These are phyloP conservation scores for Gambusia holbrooki DNA, from an alignment of 2,113 vertebrate genomes.

Conservation along the genomic window DNA sequence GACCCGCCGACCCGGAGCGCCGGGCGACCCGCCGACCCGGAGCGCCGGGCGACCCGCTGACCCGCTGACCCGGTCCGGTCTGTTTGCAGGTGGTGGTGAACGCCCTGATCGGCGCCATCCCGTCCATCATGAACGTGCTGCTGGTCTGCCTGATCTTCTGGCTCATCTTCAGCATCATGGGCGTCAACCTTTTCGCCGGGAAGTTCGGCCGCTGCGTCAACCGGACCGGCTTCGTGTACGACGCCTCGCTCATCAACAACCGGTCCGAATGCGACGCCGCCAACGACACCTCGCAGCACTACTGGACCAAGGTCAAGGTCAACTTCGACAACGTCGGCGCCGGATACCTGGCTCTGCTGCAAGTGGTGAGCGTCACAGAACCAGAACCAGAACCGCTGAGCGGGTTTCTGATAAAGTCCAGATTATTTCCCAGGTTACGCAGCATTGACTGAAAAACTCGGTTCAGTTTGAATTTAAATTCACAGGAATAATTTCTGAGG, in stretches of 20 bases:
- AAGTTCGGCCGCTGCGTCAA: constrained; percentile 96
- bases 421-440: no score
- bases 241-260: constrained; percentile 87
- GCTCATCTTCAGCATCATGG: constrained; percentile 99
- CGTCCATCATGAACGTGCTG: constrained; percentile 99
- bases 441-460: neutral
- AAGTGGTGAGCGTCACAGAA: constrained; percentile 86
- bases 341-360: constrained; percentile 94
- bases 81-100: constrained; percentile 93
- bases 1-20: no score
- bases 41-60: no score
- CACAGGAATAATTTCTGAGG: neutral
- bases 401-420: no score
- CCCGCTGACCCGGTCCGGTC: neutral
- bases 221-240: constrained; percentile 84
- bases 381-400: no score
- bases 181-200: constrained; percentile 96
- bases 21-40: no score
- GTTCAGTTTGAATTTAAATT: no score
- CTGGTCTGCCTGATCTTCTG: constrained; percentile 99
- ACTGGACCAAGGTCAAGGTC: constrained; percentile 97
- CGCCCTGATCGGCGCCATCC: constrained; percentile 95
- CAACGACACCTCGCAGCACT: constrained; percentile 82
- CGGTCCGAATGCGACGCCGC: constrained; percentile 85
- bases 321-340: constrained; percentile 98